Base-by-base conservation (phyloP, 2,797 vertebrate genomes). In the Lutra lutra region DNA sequence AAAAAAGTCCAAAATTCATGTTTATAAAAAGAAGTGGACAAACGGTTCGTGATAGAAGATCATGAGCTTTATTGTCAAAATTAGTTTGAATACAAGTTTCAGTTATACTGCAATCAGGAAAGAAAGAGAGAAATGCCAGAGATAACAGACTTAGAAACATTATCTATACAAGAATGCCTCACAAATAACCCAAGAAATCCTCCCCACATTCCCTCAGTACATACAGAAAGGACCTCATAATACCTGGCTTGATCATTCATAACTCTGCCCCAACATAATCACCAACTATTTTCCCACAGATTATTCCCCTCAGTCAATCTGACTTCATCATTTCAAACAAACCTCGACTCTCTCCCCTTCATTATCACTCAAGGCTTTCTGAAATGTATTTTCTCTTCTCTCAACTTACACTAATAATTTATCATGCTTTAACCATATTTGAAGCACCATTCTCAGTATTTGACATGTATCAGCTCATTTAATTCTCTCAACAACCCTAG, bases 11-110 rank as follows among this genome's bases (percentile, higher is more conserved):
- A 89, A 86, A 94, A 68, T 18, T 83, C 66, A 78, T 18, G 17
- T 75, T 91, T 94, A 96, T 23, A 83, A 86, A 87, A 88, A 88
- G 25, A 96, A 97, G 94, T 7, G 35, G 43, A 38, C 64, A 84
- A 64, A 86, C 56, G 35, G 56, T 75, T 94, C 78, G 79, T 14
- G 29, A 85, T 3, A 94, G 38, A 84, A 46, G 54, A 80, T 54
- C 35, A 87, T 68, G 46, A 95, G 46, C 35, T 72, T 84, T 66
- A 48, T 2, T 92, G 68, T 35, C 72, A 89, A 95, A 87, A 94
- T 83, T 35, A 62, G 18, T 82, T 29, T 90, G 84, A 91, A 95
- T 0, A 86, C 43, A 85, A 90, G 35, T 60, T 95, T 66, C 38
- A 58, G 73, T 94, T 93, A 95, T 11, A 94, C 2, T 84, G 85